phyloP scores from a whole-genome alignment of 2,113 vertebrate species.

The Odobenus rosmarus region DNA sequence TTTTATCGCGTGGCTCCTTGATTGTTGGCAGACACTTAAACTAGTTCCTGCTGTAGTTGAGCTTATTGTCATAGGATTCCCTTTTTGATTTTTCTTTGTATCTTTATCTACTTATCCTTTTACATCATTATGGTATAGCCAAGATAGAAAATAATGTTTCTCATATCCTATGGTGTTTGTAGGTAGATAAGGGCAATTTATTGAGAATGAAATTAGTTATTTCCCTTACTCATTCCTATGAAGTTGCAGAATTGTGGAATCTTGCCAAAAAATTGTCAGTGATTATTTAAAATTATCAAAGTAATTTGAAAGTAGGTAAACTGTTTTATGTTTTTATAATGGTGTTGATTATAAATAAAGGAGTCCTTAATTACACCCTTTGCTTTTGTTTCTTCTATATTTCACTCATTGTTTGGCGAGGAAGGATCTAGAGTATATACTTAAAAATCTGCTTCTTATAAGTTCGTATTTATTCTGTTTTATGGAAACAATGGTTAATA shows the following conservation, averaged over 20 bases:
- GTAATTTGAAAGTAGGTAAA: slow-evolving; percentile 26
- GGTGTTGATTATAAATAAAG: neutral
- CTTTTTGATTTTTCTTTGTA: neutral
- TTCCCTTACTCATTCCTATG: neutral
- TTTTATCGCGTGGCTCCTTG: neutral
- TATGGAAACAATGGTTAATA: slow-evolving; percentile 19
- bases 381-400: neutral
- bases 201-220: slow-evolving; percentile 10
- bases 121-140: neutral
- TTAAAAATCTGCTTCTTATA: slow-evolving; percentile 37
- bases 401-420: slow-evolving; percentile 18
- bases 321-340: neutral
- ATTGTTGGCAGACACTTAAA: slow-evolving; percentile 15
- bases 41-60: neutral
- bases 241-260: neutral
- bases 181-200: neutral
- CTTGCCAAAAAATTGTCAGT: neutral
- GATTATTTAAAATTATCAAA: slow-evolving; percentile 27
- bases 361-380: neutral
- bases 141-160: slow-evolving; percentile 10
- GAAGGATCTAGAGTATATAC: neutral
- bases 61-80: slow-evolving; percentile 19
- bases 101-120: slow-evolving; percentile 5
- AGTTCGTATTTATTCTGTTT: slow-evolving; percentile 42
- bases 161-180: neutral